These are phyloP conservation scores for Oasisia sp. DNA, from an alignment of 2,888 invertebrate genomes.

Conservation along the genomic window DNA sequence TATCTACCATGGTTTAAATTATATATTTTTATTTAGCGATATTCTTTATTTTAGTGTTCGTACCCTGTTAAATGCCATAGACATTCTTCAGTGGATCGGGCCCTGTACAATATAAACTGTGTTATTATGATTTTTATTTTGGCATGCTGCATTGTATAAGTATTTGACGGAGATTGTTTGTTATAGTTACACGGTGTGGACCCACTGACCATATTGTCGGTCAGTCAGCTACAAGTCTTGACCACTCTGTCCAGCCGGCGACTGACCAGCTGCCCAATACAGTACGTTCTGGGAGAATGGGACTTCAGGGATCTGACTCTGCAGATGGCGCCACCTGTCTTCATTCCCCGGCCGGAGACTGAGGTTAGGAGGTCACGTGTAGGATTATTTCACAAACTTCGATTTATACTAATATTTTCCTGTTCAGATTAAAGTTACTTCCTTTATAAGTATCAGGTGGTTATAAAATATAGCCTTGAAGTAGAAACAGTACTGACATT, in stretches of 20 bases:
- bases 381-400: neutral
- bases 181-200: conserved; percentile 19
- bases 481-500: too few relatives aligned
- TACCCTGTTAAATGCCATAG: too few relatives aligned
- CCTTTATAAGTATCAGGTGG: too few relatives aligned
- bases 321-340: conserved; percentile 74
- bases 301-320: conserved; percentile 73
- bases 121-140: neutral
- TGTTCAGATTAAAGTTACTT: neutral
- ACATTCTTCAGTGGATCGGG: too few relatives aligned
- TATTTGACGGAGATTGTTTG: neutral
- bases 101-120: too few relatives aligned
- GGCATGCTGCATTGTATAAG: neutral
- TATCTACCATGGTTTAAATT: too few relatives aligned
- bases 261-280: conserved; percentile 69
- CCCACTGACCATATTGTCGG: neutral
- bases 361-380: conserved; percentile 65
- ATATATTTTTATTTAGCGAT: too few relatives aligned
- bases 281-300: conserved; percentile 80
- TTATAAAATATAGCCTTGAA: too few relatives aligned
- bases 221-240: neutral
- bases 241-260: neutral
- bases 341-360: conserved; percentile 79
- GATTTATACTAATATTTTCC: neutral
- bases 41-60: too few relatives aligned